Percentiles rank a stretch among this genome's conserved stretches.
Conservation (phyloP, 2,888 invertebrate species). For the Acronicta psi region DNA sequence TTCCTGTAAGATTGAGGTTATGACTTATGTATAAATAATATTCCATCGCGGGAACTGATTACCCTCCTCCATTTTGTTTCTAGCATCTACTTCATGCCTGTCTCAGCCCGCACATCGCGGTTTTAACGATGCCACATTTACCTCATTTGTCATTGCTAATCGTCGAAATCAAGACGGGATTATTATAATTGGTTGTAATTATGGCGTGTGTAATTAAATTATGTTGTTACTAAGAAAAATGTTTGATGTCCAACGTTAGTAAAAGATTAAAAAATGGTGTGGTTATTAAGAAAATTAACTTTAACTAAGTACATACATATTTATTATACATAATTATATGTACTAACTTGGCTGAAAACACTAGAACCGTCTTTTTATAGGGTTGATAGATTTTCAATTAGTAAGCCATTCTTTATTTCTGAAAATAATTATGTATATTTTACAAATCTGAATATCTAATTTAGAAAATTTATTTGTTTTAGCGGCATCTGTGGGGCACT, state of each 20-base stretch:
- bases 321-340: too few relatives aligned
- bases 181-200: constrained; percentile 41
- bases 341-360: too few relatives aligned
- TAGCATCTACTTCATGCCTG: constrained; percentile 29
- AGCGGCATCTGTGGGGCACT: constrained; percentile 18
- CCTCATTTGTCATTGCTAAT: constrained; percentile 46
- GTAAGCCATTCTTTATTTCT: too few relatives aligned
- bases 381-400: too few relatives aligned
- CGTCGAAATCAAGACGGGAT: constrained; percentile 14
- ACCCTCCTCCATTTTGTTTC: constrained; percentile 40
- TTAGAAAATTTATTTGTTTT: not conserved
- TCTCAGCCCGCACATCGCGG: constrained; percentile 13
- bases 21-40: too few relatives aligned
- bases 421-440: too few relatives aligned
- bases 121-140: constrained; percentile 17
- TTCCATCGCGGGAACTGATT: too few relatives aligned
- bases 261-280: not conserved
- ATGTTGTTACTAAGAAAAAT: constrained; percentile 19
- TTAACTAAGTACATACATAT: too few relatives aligned
- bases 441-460: too few relatives aligned
- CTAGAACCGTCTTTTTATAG: too few relatives aligned
- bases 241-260: not conserved
- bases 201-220: constrained; percentile 44
- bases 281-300: too few relatives aligned
- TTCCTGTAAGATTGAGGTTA: too few relatives aligned